phyloP scores from a whole-genome alignment of 2,888 invertebrate genomes.

The Athalia cordata region DNA sequence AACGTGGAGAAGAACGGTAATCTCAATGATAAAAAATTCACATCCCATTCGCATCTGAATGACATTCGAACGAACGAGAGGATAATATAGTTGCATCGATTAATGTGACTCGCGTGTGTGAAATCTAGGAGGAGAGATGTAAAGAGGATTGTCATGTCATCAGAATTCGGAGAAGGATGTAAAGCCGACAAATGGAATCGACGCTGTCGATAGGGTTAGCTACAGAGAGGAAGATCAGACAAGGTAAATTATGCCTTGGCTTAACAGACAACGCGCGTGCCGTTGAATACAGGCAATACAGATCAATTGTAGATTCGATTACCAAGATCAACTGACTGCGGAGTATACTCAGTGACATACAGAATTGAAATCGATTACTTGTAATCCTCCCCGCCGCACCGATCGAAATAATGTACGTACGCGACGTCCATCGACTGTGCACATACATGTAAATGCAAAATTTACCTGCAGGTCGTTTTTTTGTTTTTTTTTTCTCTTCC shows the following conservation, averaged over 20 bases:
- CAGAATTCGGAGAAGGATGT: constrained; percentile 26
- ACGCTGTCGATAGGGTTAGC: constrained; percentile 7
- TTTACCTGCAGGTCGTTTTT: too few relatives aligned
- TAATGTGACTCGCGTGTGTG: constrained; percentile 13
- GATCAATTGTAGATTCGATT: constrained; percentile 35
- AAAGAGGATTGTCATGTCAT: constrained; percentile 15
- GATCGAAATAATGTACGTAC: too few relatives aligned
- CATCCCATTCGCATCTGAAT: not conserved
- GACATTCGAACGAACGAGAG: not conserved
- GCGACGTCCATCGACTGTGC: too few relatives aligned
- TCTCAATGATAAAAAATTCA: too few relatives aligned
- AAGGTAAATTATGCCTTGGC: constrained; percentile 38
- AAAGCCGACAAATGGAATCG: constrained; percentile 43
- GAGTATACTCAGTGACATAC: not conserved
- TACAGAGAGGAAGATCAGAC: constrained; percentile 31
- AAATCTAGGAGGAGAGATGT: not conserved
- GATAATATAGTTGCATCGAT: constrained; percentile 19
- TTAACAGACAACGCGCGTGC: constrained; percentile 29
- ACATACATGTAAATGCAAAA: too few relatives aligned
- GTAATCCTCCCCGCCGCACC: not conserved
- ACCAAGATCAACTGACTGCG: constrained; percentile 17
- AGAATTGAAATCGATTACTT: constrained; percentile 10
- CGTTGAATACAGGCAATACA: constrained; percentile 39
- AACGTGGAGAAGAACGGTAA: too few relatives aligned
- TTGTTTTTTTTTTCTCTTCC: too few relatives aligned